A percentile compares a stretch with the other conserved stretches of the same genome.
These are phyloP conservation scores for Myopa tessellatipennis DNA, from an alignment of 2,888 invertebrate species.

Conservation along the genomic window DNA sequence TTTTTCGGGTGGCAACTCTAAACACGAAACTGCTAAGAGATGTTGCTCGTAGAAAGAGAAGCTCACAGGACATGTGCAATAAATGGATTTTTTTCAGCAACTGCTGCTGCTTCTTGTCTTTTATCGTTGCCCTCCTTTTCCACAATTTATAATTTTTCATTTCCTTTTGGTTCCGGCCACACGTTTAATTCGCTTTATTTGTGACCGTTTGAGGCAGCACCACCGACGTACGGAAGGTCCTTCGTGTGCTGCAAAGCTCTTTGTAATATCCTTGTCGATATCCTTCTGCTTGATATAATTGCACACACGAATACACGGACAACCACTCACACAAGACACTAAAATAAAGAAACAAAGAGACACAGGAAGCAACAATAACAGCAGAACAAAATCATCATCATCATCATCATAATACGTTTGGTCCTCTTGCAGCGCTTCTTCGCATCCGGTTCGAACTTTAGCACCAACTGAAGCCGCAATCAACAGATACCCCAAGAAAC, in stretches of 20 bases:
- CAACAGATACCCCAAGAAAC: slow-evolving; percentile 31
- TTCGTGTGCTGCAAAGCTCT: background rate
- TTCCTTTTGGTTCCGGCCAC: slow-evolving; percentile 10
- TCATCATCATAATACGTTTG: slow-evolving; percentile 23
- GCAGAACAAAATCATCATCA: slow-evolving; percentile 19
- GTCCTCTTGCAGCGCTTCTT: background rate
- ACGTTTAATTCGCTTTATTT: slow-evolving; percentile 40
- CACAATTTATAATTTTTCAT: slow-evolving; percentile 22
- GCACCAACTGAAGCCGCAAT: slow-evolving; percentile 28
- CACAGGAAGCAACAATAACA: background rate
- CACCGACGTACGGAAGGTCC: background rate
- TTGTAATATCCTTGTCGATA: background rate
- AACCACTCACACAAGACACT: background rate
- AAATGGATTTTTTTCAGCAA: slow-evolving; percentile 55
- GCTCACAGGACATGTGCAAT: slow-evolving; percentile 58
- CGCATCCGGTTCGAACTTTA: slow-evolving; percentile 25
- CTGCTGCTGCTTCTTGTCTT: slow-evolving; percentile 39
- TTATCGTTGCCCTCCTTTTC: slow-evolving; percentile 3
- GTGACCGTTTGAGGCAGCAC: background rate
- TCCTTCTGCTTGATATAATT: background rate
- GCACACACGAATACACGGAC: background rate
- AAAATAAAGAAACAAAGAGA: background rate
- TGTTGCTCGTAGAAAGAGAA: background rate
- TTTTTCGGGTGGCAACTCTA: background rate
- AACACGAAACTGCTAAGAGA: background rate